A percentile compares a stretch with the other conserved stretches of the same genome.
phyloP scores from a whole-genome alignment of 2,113 vertebrate genomes.

The Bombycilla garrulus region DNA sequence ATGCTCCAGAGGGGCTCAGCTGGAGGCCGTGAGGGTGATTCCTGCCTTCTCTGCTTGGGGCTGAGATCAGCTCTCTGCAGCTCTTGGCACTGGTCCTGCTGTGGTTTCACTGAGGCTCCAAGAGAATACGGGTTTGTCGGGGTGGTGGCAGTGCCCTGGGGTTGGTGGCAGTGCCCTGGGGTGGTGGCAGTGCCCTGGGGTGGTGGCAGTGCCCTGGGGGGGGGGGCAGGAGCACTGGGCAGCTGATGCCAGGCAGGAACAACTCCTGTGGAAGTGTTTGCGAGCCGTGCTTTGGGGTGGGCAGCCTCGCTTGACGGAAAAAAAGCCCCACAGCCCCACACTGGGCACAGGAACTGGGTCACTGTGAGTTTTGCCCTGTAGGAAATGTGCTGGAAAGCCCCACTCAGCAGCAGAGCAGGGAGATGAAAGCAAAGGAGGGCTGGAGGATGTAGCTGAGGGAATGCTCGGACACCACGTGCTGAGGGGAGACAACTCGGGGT shows the following conservation, averaged over 20 bases:
- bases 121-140: neutral
- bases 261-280: neutral
- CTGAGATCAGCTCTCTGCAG: neutral
- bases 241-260: neutral
- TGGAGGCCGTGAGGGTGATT: neutral
- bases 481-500: rapidly evolving
- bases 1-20: neutral
- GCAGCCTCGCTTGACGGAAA: rapidly evolving
- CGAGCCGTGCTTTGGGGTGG: neutral
- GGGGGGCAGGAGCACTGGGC: neutral
- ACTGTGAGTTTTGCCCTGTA: neutral
- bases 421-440: neutral
- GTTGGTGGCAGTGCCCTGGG: neutral
- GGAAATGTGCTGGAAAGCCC: neutral
- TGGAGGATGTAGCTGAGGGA: neutral
- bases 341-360: neutral
- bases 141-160: neutral
- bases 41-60: neutral
- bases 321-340: neutral
- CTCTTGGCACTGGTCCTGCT: neutral
- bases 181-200: too few species aligned
- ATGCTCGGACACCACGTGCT: neutral
- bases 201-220: neutral
- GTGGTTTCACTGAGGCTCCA: neutral
- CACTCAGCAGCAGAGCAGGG: neutral